These are phyloP conservation scores for Penelope pileata DNA, from an alignment of 2,113 vertebrate genomes.

Conservation along the genomic window DNA sequence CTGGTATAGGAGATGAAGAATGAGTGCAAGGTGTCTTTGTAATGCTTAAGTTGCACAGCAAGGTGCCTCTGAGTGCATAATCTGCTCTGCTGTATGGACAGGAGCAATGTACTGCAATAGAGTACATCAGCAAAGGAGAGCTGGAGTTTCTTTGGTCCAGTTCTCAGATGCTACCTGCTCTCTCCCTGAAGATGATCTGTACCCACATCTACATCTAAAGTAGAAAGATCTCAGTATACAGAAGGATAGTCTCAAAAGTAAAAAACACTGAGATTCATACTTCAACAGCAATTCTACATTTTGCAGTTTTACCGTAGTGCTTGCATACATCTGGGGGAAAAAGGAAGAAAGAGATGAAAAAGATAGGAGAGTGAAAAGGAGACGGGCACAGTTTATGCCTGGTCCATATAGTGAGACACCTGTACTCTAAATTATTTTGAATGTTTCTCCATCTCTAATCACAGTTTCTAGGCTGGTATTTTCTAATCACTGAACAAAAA, in stretches of 20 bases:
- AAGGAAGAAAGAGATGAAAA: background rate
- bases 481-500: background rate
- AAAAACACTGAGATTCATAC: background rate
- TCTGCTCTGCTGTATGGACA: background rate
- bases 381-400: too few relatives aligned
- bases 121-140: background rate
- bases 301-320: background rate
- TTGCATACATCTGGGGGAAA: rapidly evolving
- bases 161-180: background rate
- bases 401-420: too few relatives aligned
- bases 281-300: background rate
- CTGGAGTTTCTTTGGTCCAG: background rate
- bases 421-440: background rate
- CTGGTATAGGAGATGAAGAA: background rate
- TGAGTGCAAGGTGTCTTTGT: background rate
- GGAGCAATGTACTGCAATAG: background rate
- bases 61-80: rapidly evolving
- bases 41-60: background rate
- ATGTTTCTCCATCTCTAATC: background rate
- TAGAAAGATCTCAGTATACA: background rate
- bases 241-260: background rate
- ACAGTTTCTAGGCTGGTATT: background rate
- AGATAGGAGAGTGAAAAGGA: background rate
- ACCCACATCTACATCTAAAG: background rate
- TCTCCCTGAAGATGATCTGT: background rate